Base-by-base conservation (phyloP, 2,888 invertebrate genomes). In the Aspidiotus destructor region DNA sequence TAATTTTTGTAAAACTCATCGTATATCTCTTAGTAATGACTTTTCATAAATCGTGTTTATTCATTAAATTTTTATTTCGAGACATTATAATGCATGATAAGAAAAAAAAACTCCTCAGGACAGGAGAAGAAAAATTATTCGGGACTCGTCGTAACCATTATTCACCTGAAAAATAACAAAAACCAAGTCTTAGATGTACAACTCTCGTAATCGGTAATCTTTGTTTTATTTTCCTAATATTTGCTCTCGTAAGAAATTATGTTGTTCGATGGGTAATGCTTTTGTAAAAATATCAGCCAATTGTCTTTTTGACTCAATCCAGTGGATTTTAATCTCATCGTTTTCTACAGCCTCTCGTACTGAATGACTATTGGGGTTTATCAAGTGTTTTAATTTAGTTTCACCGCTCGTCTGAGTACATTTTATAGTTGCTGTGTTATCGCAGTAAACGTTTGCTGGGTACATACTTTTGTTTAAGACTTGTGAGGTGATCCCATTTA, bases 201-300 rank as follows among this genome's bases (percentile, higher is more conserved):
- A 28, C 28, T 28, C 28, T 28, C 28, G 28, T 28, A 28, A 28
- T 28, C 1, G 5, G 28, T 28, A 28, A 28, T 28, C 5, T 28
- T 28, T 28, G 1, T 5, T 28, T 28, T 28, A 28, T 28, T 28
- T 28, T 28, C 28, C 28, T n/a, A 55, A 7, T 10, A 55, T 10
- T 48, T 48, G 44, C 7, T 62, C 17, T 15, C 62, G 62, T 62
- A 62, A 52, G 9, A 6, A 9, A 7, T 10, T n/a, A 40, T 42
- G 44, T 16, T 44, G 16, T 16, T 16, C 9, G 9, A 10, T 8
- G 28, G 48, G 15, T n/a, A 62, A 16, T 1, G 62, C 8, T 62
- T 62, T 62, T 6, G 52, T 48, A 7, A 62, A 11, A 16, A 62
- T 62, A 17, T 62, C 62, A 9, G 62, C 62, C 9, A 42, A 15